phyloP scores from a whole-genome alignment of 2,888 invertebrate genomes.

The Xylota segnis region DNA sequence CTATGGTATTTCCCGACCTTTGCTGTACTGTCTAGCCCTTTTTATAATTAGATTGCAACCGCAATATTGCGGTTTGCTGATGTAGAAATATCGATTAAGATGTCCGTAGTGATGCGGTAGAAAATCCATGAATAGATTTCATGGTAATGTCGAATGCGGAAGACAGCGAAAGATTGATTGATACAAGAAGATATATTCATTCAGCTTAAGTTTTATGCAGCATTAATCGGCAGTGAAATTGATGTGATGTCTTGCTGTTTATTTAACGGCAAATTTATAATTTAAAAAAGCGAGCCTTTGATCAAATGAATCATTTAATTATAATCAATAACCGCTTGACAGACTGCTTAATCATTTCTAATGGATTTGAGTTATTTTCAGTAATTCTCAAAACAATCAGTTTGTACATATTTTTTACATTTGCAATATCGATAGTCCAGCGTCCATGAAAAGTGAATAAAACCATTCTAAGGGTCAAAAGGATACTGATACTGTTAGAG shows the following conservation, averaged over 20 bases:
- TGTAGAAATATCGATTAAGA: slow-evolving; percentile 58
- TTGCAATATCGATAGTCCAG: no score
- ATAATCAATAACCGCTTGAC: not conserved
- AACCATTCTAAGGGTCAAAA: no score
- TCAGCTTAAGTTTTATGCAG: slow-evolving; percentile 17
- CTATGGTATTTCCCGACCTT: slow-evolving; percentile 29
- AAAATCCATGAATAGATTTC: slow-evolving; percentile 35
- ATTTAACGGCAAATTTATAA: not conserved
- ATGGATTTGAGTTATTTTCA: not conserved
- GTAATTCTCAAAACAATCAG: no score
- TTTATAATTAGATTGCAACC: slow-evolving; percentile 28
- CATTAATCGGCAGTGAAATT: slow-evolving; percentile 24
- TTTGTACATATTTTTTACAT: no score
- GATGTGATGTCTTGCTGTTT: slow-evolving; percentile 9
- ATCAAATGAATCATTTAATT: not conserved
- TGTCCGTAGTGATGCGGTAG: slow-evolving; percentile 60
- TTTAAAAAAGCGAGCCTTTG: not conserved
- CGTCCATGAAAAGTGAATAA: no score
- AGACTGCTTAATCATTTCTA: not conserved
- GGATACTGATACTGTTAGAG: no score
- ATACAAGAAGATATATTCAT: slow-evolving; percentile 32
- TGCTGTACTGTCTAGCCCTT: slow-evolving; percentile 34
- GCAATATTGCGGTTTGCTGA: slow-evolving; percentile 48
- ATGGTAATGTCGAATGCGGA: slow-evolving; percentile 59
- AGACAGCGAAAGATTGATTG: slow-evolving; percentile 64